Conservation (phyloP, 1,140 invertebrate species). For the Drosophila bipectinata region DNA sequence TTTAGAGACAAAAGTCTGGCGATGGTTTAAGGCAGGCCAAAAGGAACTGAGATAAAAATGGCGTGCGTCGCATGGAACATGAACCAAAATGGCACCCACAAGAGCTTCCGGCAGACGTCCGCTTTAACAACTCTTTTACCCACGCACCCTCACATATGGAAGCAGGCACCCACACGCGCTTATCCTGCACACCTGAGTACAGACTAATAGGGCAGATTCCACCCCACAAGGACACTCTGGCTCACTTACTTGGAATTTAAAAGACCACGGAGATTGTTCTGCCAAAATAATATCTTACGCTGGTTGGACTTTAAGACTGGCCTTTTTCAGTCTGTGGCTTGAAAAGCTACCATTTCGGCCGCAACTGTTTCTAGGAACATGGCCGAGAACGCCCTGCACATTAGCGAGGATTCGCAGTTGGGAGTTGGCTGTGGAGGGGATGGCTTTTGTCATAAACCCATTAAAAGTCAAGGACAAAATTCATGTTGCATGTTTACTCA, state of each 20-base stretch:
- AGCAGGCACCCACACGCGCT: constrained; percentile 10
- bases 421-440: constrained; percentile 13
- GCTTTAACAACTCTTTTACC: constrained; percentile 78
- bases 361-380: constrained; percentile 15
- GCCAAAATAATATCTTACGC: not conserved
- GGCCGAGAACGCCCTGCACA: constrained; percentile 60
- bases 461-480: constrained; percentile 82
- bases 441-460: constrained; percentile 79
- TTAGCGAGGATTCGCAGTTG: constrained; percentile 42
- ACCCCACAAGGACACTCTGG: not conserved
- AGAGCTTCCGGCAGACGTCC: constrained; percentile 77
- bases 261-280: too few relatives aligned
- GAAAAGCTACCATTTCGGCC: not conserved
- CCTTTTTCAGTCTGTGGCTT: not conserved
- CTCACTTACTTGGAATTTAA: not conserved
- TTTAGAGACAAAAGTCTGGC: constrained; percentile 69
- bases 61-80: constrained; percentile 71
- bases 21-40: constrained; percentile 54
- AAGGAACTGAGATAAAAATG: constrained; percentile 69
- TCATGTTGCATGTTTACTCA: constrained; percentile 78
- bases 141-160: constrained; percentile 34
- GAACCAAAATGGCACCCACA: constrained; percentile 79
- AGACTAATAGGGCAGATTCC: not conserved
- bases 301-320: not conserved
- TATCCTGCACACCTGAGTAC: constrained; percentile 11